Percentiles rank a stretch among this genome's conserved stretches.
These are phyloP conservation scores for Rhadinocentrus ornatus DNA, from an alignment of 2,797 vertebrate genomes.

Conservation along the genomic window DNA sequence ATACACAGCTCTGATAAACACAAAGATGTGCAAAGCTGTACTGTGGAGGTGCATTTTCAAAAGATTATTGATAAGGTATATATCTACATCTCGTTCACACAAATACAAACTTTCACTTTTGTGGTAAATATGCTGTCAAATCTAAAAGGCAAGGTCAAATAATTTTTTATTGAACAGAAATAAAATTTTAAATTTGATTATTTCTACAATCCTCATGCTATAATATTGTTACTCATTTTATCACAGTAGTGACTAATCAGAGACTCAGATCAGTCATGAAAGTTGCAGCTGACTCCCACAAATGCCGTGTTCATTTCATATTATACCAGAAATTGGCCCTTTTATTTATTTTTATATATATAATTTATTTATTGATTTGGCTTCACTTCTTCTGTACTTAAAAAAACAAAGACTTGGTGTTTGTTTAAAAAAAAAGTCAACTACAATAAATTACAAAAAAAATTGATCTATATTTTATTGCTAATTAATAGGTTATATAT, in stretches of 20 bases:
- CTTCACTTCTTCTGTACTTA: slow-evolving; percentile 18
- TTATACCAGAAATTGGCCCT: slow-evolving; percentile 21
- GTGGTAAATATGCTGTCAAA: not conserved
- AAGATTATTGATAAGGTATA: slow-evolving; percentile 98
- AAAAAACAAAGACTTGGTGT: slow-evolving; percentile 24
- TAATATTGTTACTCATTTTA: slow-evolving; percentile 41
- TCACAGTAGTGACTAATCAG: slow-evolving; percentile 49
- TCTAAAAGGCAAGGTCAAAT: slow-evolving; percentile 3
- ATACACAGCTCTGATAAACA: slow-evolving; percentile 96
- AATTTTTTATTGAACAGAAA: slow-evolving; percentile 13
- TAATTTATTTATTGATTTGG: not conserved
- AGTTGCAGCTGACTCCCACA: slow-evolving; percentile 55
- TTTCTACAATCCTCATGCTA: not conserved
- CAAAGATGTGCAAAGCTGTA: slow-evolving; percentile 92
- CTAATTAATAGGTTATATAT: slow-evolving; percentile 30
- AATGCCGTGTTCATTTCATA: slow-evolving; percentile 32
- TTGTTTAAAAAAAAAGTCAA: slow-evolving; percentile 11
- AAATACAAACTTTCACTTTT: slow-evolving; percentile 21
- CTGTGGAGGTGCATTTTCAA: slow-evolving; percentile 98
- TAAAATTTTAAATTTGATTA: slow-evolving; percentile 20
- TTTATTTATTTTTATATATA: slow-evolving; percentile 37
- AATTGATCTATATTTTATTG: not conserved
- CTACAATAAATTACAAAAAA: slow-evolving; percentile 14
- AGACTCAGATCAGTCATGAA: slow-evolving; percentile 57
- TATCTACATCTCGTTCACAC: slow-evolving; percentile 34